Conservation (phyloP, 2,888 invertebrate species). For the Bursaphelenchus okinawaensis region DNA sequence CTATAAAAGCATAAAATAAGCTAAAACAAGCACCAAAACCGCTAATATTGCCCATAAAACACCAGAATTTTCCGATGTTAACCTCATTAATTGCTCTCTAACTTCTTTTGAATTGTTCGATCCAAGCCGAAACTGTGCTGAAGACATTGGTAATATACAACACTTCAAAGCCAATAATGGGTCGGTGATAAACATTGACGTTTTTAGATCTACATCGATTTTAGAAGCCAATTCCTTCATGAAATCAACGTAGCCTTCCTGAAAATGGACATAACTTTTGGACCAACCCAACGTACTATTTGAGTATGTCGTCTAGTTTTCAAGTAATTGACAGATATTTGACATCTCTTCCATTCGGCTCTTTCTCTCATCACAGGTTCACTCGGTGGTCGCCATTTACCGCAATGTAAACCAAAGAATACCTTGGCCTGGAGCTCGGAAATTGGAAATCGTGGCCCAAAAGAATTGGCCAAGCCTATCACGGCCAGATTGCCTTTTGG, state of each 20-base stretch:
- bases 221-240: constrained; percentile 29
- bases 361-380: constrained; percentile 28
- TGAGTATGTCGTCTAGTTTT: constrained; percentile 39
- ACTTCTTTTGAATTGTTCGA: constrained; percentile 60
- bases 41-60: background rate
- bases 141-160: constrained; percentile 18
- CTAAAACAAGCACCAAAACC: background rate
- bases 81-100: constrained; percentile 56
- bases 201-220: constrained; percentile 29
- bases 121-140: constrained; percentile 24
- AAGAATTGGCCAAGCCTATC: constrained; percentile 39
- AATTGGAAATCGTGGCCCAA: constrained; percentile 9
- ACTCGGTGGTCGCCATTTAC: constrained; percentile 23
- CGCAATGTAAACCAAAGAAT: constrained; percentile 28
- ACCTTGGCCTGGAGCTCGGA: constrained; percentile 23
- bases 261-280: background rate
- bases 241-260: constrained; percentile 37
- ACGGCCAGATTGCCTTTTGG: constrained; percentile 39
- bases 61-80: background rate
- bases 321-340: constrained; percentile 30
- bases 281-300: constrained; percentile 20
- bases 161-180: constrained; percentile 19
- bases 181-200: constrained; percentile 14
- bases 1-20: background rate
- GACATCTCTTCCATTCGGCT: constrained; percentile 22